Evolutionary conservation across 2,113 vertebrate genomes (phyloP).

Genomic region (Jaculus jaculus): DNA sequence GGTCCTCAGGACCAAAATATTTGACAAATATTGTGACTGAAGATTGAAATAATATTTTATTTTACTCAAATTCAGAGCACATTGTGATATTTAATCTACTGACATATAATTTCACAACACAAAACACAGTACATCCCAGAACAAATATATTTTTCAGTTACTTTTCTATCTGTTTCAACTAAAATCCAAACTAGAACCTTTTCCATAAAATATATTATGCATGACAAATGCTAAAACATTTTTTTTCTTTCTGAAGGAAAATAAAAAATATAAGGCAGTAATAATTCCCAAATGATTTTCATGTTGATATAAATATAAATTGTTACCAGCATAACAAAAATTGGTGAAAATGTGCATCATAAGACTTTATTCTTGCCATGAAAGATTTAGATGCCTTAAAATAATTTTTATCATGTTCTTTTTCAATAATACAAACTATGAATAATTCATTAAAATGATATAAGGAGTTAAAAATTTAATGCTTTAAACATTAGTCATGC

Average conservation of each 20-base stretch:
- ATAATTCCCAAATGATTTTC: not conserved
- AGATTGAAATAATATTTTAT: not conserved
- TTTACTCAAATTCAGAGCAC: not conserved
- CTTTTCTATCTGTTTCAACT: not conserved
- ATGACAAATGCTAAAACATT: not conserved
- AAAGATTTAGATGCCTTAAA: not conserved
- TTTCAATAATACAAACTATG: conserved; percentile 34
- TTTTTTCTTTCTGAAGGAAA: not conserved
- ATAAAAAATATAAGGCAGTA: not conserved
- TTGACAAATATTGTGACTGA: not conserved
- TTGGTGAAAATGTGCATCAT: not conserved
- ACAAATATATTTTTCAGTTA: not conserved
- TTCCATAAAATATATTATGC: not conserved
- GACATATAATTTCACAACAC: not conserved
- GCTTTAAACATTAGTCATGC: not conserved
- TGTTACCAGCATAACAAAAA: not conserved
- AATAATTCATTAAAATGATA: conserved; percentile 18
- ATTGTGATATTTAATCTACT: not conserved
- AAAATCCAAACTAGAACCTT: not conserved
- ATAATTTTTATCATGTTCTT: not conserved
- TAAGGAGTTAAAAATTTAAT: conserved; percentile 8
- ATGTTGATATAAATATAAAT: not conserved
- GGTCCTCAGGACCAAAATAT: not conserved
- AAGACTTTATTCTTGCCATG: conserved; percentile 7
- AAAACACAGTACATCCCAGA: not conserved